These are phyloP conservation scores for cat (Felis catus) DNA, from an alignment of 2,113 vertebrate genomes.

Conservation along the genomic window F.catus_Fca126_mat1.0 CM031427.1:1539501-1540000, in stretches of 20 bases:
- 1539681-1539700: rapidly evolving
- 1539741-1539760: background rate
- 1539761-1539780: background rate
- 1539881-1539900: rapidly evolving
- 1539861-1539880: background rate
- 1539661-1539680: background rate
- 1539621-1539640: background rate
- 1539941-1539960: background rate
- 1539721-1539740: background rate
- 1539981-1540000: rapidly evolving
- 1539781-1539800: background rate
- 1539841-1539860: rapidly evolving
- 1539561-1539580: background rate
- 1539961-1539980: no score
- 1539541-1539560: rapidly evolving
- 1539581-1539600: rapidly evolving
- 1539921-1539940: background rate
- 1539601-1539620: rapidly evolving
- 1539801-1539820: rapidly evolving
- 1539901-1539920: background rate
- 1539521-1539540: rapidly evolving
- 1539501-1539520: background rate
- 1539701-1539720: rapidly evolving
- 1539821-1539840: rapidly evolving
- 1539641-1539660: rapidly evolving